Evolutionary conservation across 1,140 invertebrate species (phyloP).

Genomic region (Apis cerana): DNA sequence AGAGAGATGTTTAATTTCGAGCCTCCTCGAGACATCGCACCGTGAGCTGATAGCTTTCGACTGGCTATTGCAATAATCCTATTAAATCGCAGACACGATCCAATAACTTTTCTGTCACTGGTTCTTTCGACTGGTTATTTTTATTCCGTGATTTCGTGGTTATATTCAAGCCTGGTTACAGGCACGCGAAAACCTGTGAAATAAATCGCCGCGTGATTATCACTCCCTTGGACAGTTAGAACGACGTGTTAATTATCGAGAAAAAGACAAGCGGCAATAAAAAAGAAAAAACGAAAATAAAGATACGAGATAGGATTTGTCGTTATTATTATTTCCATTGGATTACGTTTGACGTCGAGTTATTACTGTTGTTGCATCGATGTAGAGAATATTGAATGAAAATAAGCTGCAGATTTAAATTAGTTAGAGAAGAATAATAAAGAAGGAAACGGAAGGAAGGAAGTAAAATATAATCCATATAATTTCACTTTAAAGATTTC

Average conservation of each 20-base stretch:
- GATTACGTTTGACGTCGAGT: no score
- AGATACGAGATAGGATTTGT: background rate
- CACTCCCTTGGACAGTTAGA: background rate
- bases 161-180: background rate
- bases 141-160: background rate
- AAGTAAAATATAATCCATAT: no score
- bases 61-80: constrained; percentile 58
- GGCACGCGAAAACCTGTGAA: background rate
- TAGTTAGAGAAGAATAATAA: no score
- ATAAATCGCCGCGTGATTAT: constrained; percentile 15
- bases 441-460: no score
- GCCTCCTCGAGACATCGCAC: constrained; percentile 49
- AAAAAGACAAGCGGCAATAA: background rate
- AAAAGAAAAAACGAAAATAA: background rate
- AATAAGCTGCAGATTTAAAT: no score
- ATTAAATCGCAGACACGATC: constrained; percentile 64
- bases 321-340: no score
- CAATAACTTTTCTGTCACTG: constrained; percentile 61
- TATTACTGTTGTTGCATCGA: no score
- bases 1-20: constrained; percentile 60
- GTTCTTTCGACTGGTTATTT: constrained; percentile 31
- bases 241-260: background rate
- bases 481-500: no score
- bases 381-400: no score
- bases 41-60: constrained; percentile 46